These are phyloP conservation scores for Eristalis tenax DNA, from an alignment of 2,888 invertebrate species.

Conservation along the genomic window DNA sequence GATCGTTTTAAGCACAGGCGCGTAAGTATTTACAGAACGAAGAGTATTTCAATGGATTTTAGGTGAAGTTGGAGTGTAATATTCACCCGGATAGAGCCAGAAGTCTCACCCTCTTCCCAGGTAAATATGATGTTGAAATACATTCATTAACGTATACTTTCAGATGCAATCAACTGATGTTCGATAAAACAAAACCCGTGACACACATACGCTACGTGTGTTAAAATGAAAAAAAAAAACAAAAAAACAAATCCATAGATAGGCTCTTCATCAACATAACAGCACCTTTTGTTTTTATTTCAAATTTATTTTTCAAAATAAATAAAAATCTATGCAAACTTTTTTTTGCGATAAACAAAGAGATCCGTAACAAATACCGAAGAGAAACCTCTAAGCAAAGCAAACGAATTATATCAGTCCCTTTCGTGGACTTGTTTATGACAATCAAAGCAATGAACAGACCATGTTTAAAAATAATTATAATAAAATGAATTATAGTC, in stretches of 20 bases:
- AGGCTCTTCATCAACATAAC: slow-evolving; percentile 33
- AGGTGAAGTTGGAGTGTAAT: background rate
- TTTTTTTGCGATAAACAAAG: slow-evolving; percentile 33
- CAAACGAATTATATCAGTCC: slow-evolving; percentile 15
- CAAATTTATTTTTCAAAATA: slow-evolving; percentile 64
- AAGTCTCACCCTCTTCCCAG: slow-evolving; percentile 5
- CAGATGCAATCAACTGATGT: slow-evolving; percentile 31
- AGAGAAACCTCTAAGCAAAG: slow-evolving; percentile 5
- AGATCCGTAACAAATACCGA: slow-evolving; percentile 17
- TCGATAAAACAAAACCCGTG: background rate
- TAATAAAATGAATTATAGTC: background rate
- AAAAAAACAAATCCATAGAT: slow-evolving; percentile 24
- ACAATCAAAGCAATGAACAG: slow-evolving; percentile 7
- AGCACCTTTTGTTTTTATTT: slow-evolving; percentile 69
- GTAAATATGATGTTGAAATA: slow-evolving; percentile 59
- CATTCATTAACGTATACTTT: slow-evolving; percentile 63
- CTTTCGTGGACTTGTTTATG: slow-evolving; percentile 15
- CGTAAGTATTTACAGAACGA: slow-evolving; percentile 64
- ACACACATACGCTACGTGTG: background rate
- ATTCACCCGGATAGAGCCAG: background rate
- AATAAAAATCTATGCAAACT: slow-evolving; percentile 56
- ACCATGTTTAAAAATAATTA: background rate
- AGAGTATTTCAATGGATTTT: slow-evolving; percentile 16
- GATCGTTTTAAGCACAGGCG: slow-evolving; percentile 61
- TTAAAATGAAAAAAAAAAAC: slow-evolving; percentile 6